Evolutionary conservation across 2,113 vertebrate species (phyloP).

Genomic region (Brachypteracias leptosomus): DNA sequence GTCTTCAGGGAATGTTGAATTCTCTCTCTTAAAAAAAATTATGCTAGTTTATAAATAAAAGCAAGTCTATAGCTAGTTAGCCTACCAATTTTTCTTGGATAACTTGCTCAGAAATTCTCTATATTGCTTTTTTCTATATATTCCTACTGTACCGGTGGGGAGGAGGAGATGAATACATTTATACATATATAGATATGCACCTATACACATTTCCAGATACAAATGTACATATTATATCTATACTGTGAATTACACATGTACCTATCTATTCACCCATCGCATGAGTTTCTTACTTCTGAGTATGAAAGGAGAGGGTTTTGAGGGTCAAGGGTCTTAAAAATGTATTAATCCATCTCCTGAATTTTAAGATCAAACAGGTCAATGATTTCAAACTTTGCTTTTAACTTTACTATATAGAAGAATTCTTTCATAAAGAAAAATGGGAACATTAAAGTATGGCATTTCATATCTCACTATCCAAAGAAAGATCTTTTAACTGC

Average conservation of each 20-base stretch:
- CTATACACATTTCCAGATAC: neutral
- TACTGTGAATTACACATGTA: neutral
- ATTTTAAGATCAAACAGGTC: neutral
- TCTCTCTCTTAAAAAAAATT: neutral
- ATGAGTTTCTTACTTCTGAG: neutral
- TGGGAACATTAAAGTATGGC: neutral
- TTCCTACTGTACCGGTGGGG: neutral
- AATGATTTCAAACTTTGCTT: neutral
- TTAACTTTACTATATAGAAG: neutral
- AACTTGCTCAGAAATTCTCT: neutral
- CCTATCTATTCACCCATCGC: neutral
- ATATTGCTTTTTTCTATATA: neutral
- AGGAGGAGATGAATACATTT: neutral
- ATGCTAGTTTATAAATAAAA: neutral
- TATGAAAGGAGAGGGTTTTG: neutral
- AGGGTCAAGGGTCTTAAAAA: neutral
- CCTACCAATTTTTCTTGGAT: neutral
- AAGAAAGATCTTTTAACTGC: neutral
- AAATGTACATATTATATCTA: accelerated
- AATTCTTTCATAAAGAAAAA: neutral
- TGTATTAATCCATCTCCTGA: neutral
- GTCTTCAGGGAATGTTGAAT: neutral
- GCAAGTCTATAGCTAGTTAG: neutral
- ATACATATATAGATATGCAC: neutral
- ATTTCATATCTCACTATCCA: neutral